Evolutionary conservation across 2,113 vertebrate genomes (phyloP).

Genomic region (Chamaetylas fuelleborni): DNA sequence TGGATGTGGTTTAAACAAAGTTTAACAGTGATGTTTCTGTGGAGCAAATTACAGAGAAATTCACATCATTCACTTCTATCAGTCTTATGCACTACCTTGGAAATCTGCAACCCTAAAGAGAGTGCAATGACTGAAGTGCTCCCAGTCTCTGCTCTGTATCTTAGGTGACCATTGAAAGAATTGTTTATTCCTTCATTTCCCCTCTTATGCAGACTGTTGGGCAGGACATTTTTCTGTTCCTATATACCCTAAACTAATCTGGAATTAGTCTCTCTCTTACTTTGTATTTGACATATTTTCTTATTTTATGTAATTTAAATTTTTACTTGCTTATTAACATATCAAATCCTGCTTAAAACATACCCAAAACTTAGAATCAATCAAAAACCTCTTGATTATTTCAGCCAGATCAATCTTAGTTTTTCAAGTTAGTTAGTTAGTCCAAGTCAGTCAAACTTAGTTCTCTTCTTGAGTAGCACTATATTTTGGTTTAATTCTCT

Average conservation of each 20-base stretch:
- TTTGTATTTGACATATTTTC: not conserved
- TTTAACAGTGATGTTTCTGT: not conserved
- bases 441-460: not conserved
- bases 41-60: not conserved
- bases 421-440: not conserved
- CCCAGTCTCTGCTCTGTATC: not conserved
- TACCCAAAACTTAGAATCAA: not conserved
- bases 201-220: not conserved
- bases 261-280: not conserved
- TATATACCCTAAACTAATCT: not conserved
- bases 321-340: not conserved
- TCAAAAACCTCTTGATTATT: not conserved
- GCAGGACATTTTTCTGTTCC: not conserved
- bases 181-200: not conserved
- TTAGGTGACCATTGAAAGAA: not conserved
- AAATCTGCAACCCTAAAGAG: not conserved
- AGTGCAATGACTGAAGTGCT: not conserved
- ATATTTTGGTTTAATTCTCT: not conserved
- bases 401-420: not conserved
- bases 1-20: slow-evolving; percentile 30
- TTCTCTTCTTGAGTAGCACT: not conserved
- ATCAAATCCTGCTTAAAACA: not conserved
- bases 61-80: not conserved
- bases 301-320: not conserved
- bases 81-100: not conserved